Base-by-base conservation (phyloP, 2,113 vertebrate genomes). In the Numida meleagris region DNA sequence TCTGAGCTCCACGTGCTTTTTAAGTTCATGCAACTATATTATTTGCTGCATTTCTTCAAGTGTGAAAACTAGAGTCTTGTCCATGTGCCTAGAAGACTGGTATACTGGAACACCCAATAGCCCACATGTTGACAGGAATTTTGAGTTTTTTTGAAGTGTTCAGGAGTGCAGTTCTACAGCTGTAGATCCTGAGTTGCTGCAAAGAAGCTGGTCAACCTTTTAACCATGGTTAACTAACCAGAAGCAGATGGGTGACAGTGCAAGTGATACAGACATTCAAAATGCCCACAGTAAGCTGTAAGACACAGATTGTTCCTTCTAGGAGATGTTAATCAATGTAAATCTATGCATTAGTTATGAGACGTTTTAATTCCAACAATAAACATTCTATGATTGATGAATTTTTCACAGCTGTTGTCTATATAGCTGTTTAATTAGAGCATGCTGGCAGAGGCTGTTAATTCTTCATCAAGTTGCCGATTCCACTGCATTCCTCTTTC, bases 311-410 rank as follows among this genome's bases (percentile, higher is more conserved):
- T 85, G 81, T 65, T 90, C 73, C 59, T 95, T 92, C 86, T 42
- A 88, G 72, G 84, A 92, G n/a, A 81, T 14, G 65, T 82, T 82
- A 96, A 96, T 96, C 93, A 80, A 80, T 97, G 93, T 77, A 96
- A 98, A 97, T 97, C 93, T 95, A 67, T 89, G 95, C 77, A 86
- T 82, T 91, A 62, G 76, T 94, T 86, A 95, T 79, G 89, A 97
- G 93, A 77, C 95, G 90, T 38, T 96, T 97, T 92, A 93, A 96
- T 96, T 95, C 94, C 91, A 96, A 91, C 96, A 97, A 95, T 86
- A 97, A 97, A 95, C 90, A 89, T 75, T 84, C 76, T 94, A 82
- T 95, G 97, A 96, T 91, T 90, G 97, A 97, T 96, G 86, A 96
- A 71, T 97, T 95, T 95, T 91, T 94, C 93, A 84, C 95, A 96